Percentiles rank a stretch among this genome's conserved stretches.
These are phyloP conservation scores for Abramis brama DNA, from an alignment of 2,113 vertebrate genomes.

Conservation along the genomic window DNA sequence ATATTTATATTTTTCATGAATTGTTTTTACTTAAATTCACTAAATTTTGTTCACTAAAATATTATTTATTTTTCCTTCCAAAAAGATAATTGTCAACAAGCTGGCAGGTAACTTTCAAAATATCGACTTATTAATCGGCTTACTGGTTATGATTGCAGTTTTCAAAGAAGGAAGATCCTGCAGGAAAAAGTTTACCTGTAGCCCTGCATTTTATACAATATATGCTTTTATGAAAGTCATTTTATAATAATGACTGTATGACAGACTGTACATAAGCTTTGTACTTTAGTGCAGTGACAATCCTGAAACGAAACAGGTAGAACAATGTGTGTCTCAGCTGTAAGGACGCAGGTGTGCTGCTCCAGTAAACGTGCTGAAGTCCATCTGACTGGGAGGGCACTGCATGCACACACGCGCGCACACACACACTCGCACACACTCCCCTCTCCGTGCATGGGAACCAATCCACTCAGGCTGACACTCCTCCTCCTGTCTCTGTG, in stretches of 20 bases:
- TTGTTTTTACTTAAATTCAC: neutral
- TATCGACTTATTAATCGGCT: neutral
- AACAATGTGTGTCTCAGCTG: constrained; percentile 23
- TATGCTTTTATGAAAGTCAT: neutral
- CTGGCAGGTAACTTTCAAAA: neutral
- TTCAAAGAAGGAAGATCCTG: neutral
- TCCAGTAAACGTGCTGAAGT: constrained; percentile 45
- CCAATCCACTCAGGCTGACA: neutral
- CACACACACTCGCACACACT: neutral
- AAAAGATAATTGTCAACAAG: neutral
- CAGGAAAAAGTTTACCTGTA: neutral
- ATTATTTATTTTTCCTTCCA: neutral
- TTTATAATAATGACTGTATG: neutral
- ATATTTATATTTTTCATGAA: neutral
- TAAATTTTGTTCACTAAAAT: neutral
- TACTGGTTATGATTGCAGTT: neutral
- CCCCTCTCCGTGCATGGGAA: neutral
- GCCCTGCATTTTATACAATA: neutral
- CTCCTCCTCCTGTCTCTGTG: constrained; percentile 38
- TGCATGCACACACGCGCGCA: neutral
- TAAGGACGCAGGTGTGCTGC: constrained; percentile 44
- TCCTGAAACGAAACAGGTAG: neutral
- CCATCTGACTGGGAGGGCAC: constrained; percentile 46
- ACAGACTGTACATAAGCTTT: neutral
- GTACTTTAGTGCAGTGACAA: neutral